These are phyloP conservation scores for Plotosus lineatus DNA, from an alignment of 2,113 vertebrate genomes.

Conservation along the genomic window DNA sequence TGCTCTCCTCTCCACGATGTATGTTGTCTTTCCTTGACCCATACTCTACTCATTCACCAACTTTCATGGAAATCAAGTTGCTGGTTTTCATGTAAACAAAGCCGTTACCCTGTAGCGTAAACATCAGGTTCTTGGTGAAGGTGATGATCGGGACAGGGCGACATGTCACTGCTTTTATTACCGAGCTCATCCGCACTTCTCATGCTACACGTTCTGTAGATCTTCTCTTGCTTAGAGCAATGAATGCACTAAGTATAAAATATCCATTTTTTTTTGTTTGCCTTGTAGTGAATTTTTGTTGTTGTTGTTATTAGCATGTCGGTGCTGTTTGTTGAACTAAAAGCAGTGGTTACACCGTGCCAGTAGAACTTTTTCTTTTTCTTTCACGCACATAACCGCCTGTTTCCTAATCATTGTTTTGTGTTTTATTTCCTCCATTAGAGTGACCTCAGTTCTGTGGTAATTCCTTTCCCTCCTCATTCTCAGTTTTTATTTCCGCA, in stretches of 20 bases:
- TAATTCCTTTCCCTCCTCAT: constrained; percentile 92
- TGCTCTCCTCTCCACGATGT: too few relatives aligned
- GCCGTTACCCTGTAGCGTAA: too few relatives aligned
- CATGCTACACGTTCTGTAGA: neutral
- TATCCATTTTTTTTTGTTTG: neutral
- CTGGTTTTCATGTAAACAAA: too few relatives aligned
- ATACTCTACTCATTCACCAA: too few relatives aligned
- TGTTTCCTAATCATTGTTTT: constrained; percentile 92
- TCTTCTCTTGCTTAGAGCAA: neutral
- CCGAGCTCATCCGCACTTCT: neutral
- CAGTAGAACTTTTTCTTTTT: constrained; percentile 71
- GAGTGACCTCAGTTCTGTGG: constrained; percentile 99
- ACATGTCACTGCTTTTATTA: neutral
- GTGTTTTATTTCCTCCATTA: constrained; percentile 97
- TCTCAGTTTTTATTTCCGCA: constrained; percentile 71
- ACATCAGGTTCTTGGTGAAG: too few relatives aligned
- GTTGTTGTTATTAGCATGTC: constrained; percentile 15
- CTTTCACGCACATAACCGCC: constrained; percentile 88
- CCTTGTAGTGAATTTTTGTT: neutral
- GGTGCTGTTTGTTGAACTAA: constrained; percentile 10
- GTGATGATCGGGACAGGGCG: neutral
- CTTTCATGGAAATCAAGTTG: too few relatives aligned
- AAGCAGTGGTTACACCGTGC: constrained; percentile 47
- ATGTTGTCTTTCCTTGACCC: too few relatives aligned
- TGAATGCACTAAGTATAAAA: neutral